These are phyloP conservation scores for Isaurus tuberculatus DNA, from an alignment of 92 coral and sea anemone genomes.

Conservation along the genomic window DNA sequence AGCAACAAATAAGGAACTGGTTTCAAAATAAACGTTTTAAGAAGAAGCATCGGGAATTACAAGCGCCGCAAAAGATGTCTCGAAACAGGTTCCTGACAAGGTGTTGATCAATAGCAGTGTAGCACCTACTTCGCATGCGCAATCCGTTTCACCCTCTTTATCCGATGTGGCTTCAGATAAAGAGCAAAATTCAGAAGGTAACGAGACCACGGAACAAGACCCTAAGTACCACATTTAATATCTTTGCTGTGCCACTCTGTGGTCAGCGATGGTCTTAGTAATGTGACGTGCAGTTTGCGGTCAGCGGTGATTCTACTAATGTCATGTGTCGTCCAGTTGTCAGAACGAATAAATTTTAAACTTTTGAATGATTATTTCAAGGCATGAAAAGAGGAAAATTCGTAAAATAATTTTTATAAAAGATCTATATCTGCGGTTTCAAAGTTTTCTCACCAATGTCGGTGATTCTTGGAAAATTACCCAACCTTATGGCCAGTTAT, in stretches of 20 bases:
- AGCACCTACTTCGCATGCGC: constrained; percentile 1
- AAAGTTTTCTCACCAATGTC: too few relatives aligned
- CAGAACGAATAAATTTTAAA: not conserved
- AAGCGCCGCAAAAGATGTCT: constrained; percentile 45
- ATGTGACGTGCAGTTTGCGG: not conserved
- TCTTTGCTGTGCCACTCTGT: not conserved
- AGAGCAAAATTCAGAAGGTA: not conserved
- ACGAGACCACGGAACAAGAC: not conserved
- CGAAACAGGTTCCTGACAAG: constrained; percentile 84
- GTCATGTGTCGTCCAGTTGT: not conserved
- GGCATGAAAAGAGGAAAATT: not conserved
- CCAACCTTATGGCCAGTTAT: not conserved
- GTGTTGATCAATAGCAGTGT: constrained; percentile 64
- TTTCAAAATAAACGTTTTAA: constrained; percentile 86
- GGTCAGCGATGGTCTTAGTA: too few relatives aligned
- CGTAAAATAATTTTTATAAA: not conserved
- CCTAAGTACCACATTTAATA: constrained; percentile 11
- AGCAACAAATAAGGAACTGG: constrained; percentile 89
- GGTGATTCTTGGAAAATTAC: too few relatives aligned
- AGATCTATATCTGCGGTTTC: not conserved
- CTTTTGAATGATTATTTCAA: not conserved
- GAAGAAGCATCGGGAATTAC: constrained; percentile 74
- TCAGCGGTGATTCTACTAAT: not conserved
- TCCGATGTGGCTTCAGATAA: constrained; percentile 6
- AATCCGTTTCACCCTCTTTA: not conserved